Evolutionary conservation across 1,140 invertebrate species (phyloP), one percentile per base, ranked within the genome.

Genomic region (Rhagoletis pomonella): DNA sequence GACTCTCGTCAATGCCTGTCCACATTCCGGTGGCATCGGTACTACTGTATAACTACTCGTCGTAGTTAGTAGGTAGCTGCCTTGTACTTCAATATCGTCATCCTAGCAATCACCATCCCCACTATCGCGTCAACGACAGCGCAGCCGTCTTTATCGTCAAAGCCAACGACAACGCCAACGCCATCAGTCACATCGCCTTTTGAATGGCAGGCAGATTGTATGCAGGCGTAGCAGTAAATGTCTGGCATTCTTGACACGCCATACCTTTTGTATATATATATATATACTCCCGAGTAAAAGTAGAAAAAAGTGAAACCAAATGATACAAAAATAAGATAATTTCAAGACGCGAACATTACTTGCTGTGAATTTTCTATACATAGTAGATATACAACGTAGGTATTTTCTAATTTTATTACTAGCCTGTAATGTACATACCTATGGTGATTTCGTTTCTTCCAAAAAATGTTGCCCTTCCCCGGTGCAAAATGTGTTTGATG

Each of bases 281-380:
- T n/a, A 81, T 81, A 44, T 55, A n/a, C 47, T 62, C 44, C 29
- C 29, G n/a, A 58, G 47, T 29, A 81, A 55, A 50, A 4, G n/a
- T 47, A 55, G 73, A 55, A 81, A 55, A 81, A 81, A 81, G 73
- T 81, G 73, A 81, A 81, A 81, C 9, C 47, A 81, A 81, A 81
- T 81, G 73, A 81, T 7, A 55, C 10, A 62, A 81, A 73, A 55
- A 55, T 81, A 58, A 81, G 55, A 47, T 29, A 50, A 81, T 55
- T 81, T 81, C 47, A 19, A 19, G 7, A 17, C 47, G 6, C 6
- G 47, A 67, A 67, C 2, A 67, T 7, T 67, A 67, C 6, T 19
- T 67, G n/a, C 64, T 6, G 4, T 62, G 12, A 4, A 17, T 9
- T 17, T 9, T 4, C 17, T 64, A 29, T 29, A 29, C 29, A 29